Evolutionary conservation across 2,113 vertebrate species (phyloP), one percentile per base, ranked within the genome.

Genomic region (Callospermophilus lateralis): DNA sequence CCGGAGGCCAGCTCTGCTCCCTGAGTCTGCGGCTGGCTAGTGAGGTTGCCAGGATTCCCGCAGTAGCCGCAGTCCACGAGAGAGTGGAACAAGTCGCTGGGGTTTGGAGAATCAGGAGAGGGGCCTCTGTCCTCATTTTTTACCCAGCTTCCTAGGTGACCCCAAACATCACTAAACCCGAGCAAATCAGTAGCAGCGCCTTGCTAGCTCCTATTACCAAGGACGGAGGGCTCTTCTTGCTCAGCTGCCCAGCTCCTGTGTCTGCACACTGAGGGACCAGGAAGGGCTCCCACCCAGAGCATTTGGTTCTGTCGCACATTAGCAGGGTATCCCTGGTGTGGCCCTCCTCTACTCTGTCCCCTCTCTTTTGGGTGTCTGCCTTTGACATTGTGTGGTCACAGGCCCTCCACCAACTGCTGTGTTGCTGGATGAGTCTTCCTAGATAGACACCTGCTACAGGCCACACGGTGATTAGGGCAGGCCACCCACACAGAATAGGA

Each of bases 1-100:
- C 0, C 17, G 8, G 19, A 20, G 48, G 8, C 34, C 24, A 6
- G 0, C 45, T 1, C 17, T 1, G 2, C 16, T 22, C 34, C 84
- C 4, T 2, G 26, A 65, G 37, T 30, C 63, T 65, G 63, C 26
- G 9, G 63, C 8, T 28, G 77, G 24, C 16, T 1, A 17, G 61
- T 28, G 63, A 4, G 4, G 15, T 28, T 1, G 3, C 79, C 37
- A 28, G 58, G 10, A n/a, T 30, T 19, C 22, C 84, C 37, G 0
- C 11, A 4, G 0, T 8, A 37, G 34, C 68, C 13, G 6, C 70
- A 37, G 0, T 24, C 3, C 0, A 22, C 1, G 0, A 22, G 30
- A 58, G 3, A 45, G 34, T 34, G 20, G n/a, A 42, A 30, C 79
- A 83, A 20, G 28, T 51, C 42, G 1, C 37, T 86, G 13, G 6